A percentile compares a stretch with the other conserved stretches of the same genome.
These are phyloP conservation scores for Xestobium rufovillosum DNA, from an alignment of 2,888 invertebrate genomes.

Conservation along the genomic window DNA sequence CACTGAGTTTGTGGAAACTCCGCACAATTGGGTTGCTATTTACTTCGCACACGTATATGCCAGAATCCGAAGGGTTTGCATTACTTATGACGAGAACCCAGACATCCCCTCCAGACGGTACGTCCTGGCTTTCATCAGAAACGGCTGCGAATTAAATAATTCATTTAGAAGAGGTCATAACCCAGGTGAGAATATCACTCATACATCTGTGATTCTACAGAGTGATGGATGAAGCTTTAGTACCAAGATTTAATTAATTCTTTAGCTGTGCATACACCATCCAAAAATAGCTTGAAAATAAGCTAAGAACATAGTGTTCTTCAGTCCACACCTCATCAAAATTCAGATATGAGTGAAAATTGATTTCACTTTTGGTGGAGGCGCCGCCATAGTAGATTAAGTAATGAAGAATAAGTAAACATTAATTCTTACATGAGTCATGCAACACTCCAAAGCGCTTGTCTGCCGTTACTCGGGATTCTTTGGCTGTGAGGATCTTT, in stretches of 20 bases:
- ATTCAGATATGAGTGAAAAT: too few relatives aligned
- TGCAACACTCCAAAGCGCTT: slow-evolving; percentile 65
- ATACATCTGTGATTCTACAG: too few relatives aligned
- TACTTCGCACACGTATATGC: slow-evolving; percentile 75
- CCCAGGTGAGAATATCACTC: too few relatives aligned
- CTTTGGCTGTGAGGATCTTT: slow-evolving; percentile 65
- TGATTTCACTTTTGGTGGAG: too few relatives aligned
- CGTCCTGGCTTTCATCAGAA: slow-evolving; percentile 32
- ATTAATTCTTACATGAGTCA: slow-evolving; percentile 69
- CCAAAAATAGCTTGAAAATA: neutral
- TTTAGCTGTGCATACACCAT: too few relatives aligned
- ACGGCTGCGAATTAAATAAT: slow-evolving; percentile 23
- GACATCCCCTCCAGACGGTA: slow-evolving; percentile 64
- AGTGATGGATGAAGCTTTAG: too few relatives aligned
- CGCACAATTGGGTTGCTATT: slow-evolving; percentile 72
- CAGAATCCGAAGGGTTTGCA: slow-evolving; percentile 62
- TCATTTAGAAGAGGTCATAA: too few relatives aligned
- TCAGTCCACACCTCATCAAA: too few relatives aligned
- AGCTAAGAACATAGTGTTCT: too few relatives aligned
- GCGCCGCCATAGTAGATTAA: too few relatives aligned
- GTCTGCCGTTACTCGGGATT: slow-evolving; percentile 67
- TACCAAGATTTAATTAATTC: too few relatives aligned
- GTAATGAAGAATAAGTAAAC: too few relatives aligned
- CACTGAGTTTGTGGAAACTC: slow-evolving; percentile 71
- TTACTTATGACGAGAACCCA: slow-evolving; percentile 76